phyloP scores from a whole-genome alignment of 2,113 vertebrate genomes.

The Galemys pyrenaicus region DNA sequence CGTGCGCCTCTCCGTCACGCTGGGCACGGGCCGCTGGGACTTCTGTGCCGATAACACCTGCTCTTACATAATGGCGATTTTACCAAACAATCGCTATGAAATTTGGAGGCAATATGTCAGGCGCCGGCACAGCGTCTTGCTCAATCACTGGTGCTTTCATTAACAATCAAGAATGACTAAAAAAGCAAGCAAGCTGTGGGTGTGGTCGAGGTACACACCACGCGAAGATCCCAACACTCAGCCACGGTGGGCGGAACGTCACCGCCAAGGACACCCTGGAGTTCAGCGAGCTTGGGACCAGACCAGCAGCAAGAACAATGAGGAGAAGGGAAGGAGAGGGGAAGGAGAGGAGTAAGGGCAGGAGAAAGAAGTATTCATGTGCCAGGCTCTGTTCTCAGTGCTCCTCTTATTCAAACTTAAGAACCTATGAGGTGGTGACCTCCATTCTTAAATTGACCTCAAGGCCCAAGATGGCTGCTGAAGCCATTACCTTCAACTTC shows the following conservation, averaged over 20 bases:
- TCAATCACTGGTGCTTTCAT: background rate
- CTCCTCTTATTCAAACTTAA: background rate
- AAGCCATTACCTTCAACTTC: background rate
- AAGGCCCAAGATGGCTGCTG: too few species aligned
- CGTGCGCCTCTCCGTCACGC: background rate
- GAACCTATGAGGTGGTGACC: background rate
- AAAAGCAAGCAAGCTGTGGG: background rate
- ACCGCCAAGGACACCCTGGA: fast-evolving
- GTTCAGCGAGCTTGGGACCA: background rate
- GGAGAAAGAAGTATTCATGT: background rate
- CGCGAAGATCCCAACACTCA: background rate
- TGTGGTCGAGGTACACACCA: background rate
- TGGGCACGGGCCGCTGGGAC: fast-evolving
- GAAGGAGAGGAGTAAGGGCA: fast-evolving
- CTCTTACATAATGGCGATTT: background rate
- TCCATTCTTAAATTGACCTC: background rate
- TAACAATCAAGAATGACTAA: background rate
- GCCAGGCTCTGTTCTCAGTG: background rate
- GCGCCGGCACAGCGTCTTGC: background rate
- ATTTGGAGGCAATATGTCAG: background rate
- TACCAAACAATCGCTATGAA: background rate
- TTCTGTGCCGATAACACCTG: background rate
- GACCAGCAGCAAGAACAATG: background rate
- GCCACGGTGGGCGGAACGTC: background rate
- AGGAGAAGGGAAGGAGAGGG: background rate